Base-by-base conservation (phyloP, 2,888 invertebrate genomes). In the Oscheius sp. region DNA sequence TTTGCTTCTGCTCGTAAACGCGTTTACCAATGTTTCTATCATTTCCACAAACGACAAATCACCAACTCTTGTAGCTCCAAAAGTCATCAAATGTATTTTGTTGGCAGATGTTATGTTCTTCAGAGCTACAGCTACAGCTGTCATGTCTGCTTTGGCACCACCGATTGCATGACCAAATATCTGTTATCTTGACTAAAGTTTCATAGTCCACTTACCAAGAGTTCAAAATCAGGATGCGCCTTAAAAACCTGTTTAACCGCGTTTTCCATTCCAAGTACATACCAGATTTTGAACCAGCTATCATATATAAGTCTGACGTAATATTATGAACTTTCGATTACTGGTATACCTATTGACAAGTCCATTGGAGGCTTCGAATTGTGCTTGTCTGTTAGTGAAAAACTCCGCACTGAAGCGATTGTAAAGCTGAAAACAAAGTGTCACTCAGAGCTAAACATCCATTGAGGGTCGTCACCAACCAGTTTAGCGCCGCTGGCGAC, bases 241-340 rank as follows among this genome's bases (percentile, higher is more conserved):
- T 21, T 11, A 7, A 72, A 62, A 9, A 72, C 4, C 13, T 72
- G 51, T 32, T 32, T n/a, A 2, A 72, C 11, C 3, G 53, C 47
- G 9, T 51, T 63, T 33, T 72, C 62, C 63, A 72, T 62, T 35
- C 62, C 72, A 9, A 72, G 42, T 2, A 72, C 72, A 37, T 72
- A 62, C 72, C 72, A 72, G 3, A 62, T 42, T 50, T 72, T 72
- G 51, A 72, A 62, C 72, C 72, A 72, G 29, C 72, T 62, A n/a
- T 72, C 72, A 33, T 72, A 72, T 21, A 62, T 72, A 32, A 62
- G 50, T 35, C 72, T 71, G 35, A 65, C 21, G 21, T 37, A 57
- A 70, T n/a, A 7, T 53, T 33, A n/a, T n/a, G 37, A n/a, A 9
- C 21, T 32, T n/a, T n/a, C 2, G 7, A 37, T 37, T 35, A 37